Conservation (phyloP, 2,797 vertebrate genomes). For the Stomatorhinus walkeri region DNA sequence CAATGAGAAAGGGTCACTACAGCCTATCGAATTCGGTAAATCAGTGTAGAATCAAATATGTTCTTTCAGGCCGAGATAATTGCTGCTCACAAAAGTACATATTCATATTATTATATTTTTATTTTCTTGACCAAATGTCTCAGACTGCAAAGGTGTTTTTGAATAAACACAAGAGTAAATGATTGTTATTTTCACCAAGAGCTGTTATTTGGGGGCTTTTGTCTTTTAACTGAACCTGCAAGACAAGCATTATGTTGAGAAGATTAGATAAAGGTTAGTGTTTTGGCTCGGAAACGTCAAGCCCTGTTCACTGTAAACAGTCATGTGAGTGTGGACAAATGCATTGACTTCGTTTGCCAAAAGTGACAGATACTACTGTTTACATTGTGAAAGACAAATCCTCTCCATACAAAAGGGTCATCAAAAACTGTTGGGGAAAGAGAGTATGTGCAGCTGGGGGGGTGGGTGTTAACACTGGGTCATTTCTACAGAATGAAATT, state of each 20-base stretch:
- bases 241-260: neutral
- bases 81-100: neutral
- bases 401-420: neutral
- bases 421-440: neutral
- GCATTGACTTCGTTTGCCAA: slow-evolving; percentile 6
- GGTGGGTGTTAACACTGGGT: slow-evolving; percentile 28
- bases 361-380: slow-evolving; percentile 6
- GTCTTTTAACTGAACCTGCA: neutral
- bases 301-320: neutral
- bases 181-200: slow-evolving; percentile 2
- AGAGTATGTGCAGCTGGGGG: neutral
- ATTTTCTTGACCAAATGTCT: neutral
- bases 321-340: neutral
- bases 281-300: neutral
- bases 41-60: neutral
- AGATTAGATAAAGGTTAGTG: slow-evolving; percentile 14
- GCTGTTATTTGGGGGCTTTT: neutral
- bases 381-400: slow-evolving; percentile 11
- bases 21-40: neutral
- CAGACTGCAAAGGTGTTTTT: neutral
- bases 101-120: neutral
- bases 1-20: neutral
- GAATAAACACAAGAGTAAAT: neutral
- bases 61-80: neutral
- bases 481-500: slow-evolving; percentile 11